Base-by-base conservation (phyloP, 2,797 vertebrate genomes). In the Hylomyscus alleni region DNA sequence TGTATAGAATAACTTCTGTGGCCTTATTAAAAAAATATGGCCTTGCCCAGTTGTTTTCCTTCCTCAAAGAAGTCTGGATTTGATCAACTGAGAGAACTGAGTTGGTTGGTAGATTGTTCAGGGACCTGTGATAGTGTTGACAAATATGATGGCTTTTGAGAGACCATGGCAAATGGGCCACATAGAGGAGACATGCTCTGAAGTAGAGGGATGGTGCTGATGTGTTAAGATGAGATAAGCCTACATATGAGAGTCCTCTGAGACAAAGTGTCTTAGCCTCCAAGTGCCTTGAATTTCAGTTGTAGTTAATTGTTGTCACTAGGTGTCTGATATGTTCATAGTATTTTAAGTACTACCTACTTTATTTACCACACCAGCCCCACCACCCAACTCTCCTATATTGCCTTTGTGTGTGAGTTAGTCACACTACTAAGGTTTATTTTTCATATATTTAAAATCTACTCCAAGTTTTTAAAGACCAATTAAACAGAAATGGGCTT, bases 271-370 rank as follows among this genome's bases (percentile, higher is more conserved):
- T 56, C 73, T 75, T 24, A 75, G 52, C 8, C 77, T 19, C 20
- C 2, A 90, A 22, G 22, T 94, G 81, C 37, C 20, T 82, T 83
- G 54, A 58, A 12, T 91, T 94, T 34, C 29, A 80, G 19, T 40
- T 84, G 20, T 3, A 58, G 24, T 93, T 80, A 47, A 22, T 37
- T 72, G 47, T 60, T 80, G 19, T 86, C 54, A 12, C 10, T 52
- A 31, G 20, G 0, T 58, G 19, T 31, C 19, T 81, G 73, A 37
- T 83, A 29, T 67, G 7, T 81, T 50, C 67, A n/a, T 80, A 20
- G 77, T n/a, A 82, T 92, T 82, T 96, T 52, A 77, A 85, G 56
- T 73, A 85, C 62, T 92, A 26, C 9, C 26, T 22, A 60, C 6
- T n/a, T 12, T 34, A 76, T n/a, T 12, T 34, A 76, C 15, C 20